Evolutionary conservation across 2,113 vertebrate species (phyloP), one percentile per base, ranked within the genome.

Genomic region (Mormyrus iriodes): DNA sequence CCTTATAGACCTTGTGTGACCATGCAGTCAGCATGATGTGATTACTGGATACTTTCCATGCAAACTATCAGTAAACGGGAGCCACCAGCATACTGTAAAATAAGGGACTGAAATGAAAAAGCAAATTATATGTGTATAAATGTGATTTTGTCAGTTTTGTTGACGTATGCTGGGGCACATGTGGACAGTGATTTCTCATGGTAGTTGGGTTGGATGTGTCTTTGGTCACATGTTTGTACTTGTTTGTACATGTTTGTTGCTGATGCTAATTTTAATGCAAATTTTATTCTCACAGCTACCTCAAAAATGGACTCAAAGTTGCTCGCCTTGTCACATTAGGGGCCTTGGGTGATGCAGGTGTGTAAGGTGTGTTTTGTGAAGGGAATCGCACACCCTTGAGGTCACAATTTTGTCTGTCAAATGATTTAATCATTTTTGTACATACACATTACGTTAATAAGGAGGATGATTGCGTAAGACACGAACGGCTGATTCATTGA

Each of bases 291-390:
- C 92, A 65, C 95, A 99, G 98, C 94, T 99, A 99, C 94, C 94
- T 99, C 89, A 97, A 97, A 86, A 96, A 97, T 92, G 98, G 98
- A 91, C 95, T 99, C 90, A 99, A 98, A 96, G 96, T 96, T 53
- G 98, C 97, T 87, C 96, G 98, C 79, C 95, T 99, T 53, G 96
- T 97, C 86, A 96, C 95, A 0, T 95, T 99, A 90, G 97, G 97
- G 90, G 98, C 97, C 79, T 91, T 97, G 92, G 94, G 95, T 85
- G 93, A 92, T 76, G 94, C 97, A 96, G 97, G 98, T 98, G 96
- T 89, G 39, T 35, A 51, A 24, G 8, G 27, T 55, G 52, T 88
- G 3, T n/a, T 69, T 76, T 89, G 86, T 88, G 12, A 83, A 1
- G 88, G 82, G 51, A 90, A 65, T 85, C 55, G 51, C 21, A 39